A percentile compares a stretch with the other conserved stretches of the same genome.
Evolutionary conservation across 2,113 vertebrate species (phyloP).

Genomic region (Psettodes erumei): DNA sequence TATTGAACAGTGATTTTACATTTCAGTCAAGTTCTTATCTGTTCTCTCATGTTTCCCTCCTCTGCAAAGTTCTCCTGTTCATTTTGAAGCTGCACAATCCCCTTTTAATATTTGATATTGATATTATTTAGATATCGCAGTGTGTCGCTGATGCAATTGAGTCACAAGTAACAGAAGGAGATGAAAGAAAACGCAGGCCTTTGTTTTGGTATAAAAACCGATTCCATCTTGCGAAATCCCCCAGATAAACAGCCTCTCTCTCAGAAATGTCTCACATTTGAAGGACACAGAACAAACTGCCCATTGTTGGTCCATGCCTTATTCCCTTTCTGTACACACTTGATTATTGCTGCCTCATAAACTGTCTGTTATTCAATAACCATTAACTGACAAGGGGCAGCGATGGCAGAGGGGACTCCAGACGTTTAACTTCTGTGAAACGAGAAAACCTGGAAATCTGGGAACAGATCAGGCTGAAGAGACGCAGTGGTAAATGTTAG

Average conservation of each 20-base stretch:
- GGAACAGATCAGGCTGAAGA: neutral
- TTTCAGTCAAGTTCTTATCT: neutral
- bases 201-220: constrained; percentile 45
- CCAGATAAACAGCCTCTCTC: constrained; percentile 62
- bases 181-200: constrained; percentile 49
- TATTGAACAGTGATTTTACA: neutral
- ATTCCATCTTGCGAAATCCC: constrained; percentile 57
- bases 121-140: constrained; percentile 5
- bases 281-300: constrained; percentile 76
- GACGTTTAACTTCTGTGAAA: neutral
- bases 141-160: neutral
- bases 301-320: constrained; percentile 75
- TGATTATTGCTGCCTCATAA: constrained; percentile 79
- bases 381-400: constrained; percentile 46
- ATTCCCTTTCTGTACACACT: constrained; percentile 57
- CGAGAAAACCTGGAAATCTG: constrained; percentile 11
- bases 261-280: constrained; percentile 63
- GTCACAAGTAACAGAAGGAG: constrained; percentile 14
- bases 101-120: neutral
- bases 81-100: neutral
- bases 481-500: too few species aligned
- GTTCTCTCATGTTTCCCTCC: neutral
- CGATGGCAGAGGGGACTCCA: constrained; percentile 24
- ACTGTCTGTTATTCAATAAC: constrained; percentile 82
- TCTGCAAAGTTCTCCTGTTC: neutral